Conservation (phyloP, 2,113 vertebrate genomes). For the Petrocephalus microphthalmus region DNA sequence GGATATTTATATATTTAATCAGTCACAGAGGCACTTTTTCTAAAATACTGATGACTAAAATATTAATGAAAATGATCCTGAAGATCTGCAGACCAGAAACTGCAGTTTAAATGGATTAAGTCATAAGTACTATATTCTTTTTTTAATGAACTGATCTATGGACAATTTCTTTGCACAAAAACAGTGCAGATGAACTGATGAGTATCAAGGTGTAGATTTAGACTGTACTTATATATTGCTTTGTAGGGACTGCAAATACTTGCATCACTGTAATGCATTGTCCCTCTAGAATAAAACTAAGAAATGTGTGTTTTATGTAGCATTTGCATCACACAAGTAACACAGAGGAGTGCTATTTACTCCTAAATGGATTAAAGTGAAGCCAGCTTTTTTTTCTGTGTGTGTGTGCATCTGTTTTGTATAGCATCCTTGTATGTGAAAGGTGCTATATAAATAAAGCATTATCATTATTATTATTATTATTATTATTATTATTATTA, state of each 20-base stretch:
- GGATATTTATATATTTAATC: background rate
- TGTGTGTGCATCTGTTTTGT: background rate
- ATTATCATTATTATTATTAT: no score
- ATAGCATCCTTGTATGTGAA: background rate
- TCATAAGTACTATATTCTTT: background rate
- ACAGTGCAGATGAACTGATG: background rate
- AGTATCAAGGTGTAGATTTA: background rate
- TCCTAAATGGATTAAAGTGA: background rate
- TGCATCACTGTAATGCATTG: background rate
- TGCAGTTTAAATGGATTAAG: background rate
- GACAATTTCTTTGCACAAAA: background rate
- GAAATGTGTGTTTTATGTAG: background rate
- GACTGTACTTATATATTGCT: background rate
- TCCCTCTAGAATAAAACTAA: background rate
- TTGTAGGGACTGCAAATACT: background rate
- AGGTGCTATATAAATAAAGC: background rate
- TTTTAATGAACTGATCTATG: background rate
- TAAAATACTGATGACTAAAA: background rate
- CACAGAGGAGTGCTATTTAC: background rate
- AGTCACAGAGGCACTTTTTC: background rate
- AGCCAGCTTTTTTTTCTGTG: background rate
- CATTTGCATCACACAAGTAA: background rate
- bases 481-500: no score
- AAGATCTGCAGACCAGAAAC: background rate
- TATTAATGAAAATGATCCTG: constrained; percentile 7